phyloP scores from a whole-genome alignment of 2,797 vertebrate genomes.

The Potorous gilbertii region DNA sequence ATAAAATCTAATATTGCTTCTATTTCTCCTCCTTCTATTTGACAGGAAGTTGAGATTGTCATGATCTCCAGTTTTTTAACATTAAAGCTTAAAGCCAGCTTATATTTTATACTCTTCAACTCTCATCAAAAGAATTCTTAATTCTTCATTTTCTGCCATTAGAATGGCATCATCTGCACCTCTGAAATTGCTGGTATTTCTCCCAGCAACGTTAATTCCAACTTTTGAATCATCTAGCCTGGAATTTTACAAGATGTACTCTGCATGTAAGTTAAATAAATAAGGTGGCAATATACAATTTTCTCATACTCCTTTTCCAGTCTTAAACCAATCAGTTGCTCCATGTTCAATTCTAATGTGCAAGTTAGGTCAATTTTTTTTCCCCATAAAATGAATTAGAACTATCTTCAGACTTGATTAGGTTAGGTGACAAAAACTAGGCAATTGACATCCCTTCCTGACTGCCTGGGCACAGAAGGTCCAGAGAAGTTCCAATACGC shows the following conservation, averaged over 20 bases:
- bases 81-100: neutral
- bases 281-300: neutral
- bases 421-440: neutral
- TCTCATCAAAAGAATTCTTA: neutral
- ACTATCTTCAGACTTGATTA: neutral
- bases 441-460: neutral
- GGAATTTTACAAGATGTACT: neutral
- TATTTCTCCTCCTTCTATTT: neutral
- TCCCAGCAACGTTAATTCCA: neutral
- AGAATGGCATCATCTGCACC: neutral
- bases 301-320: neutral
- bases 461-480: neutral
- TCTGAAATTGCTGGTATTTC: neutral
- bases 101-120: neutral
- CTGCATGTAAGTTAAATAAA: neutral
- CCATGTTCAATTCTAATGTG: too few species aligned
- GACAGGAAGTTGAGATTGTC: neutral
- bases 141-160: neutral
- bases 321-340: neutral
- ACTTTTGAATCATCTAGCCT: neutral
- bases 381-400: neutral
- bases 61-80: neutral
- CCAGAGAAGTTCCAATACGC: neutral
- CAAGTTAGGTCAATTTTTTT: neutral
- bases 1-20: neutral